Conservation (phyloP, 2,113 vertebrate genomes). For the Ammodytes marinus region DNA sequence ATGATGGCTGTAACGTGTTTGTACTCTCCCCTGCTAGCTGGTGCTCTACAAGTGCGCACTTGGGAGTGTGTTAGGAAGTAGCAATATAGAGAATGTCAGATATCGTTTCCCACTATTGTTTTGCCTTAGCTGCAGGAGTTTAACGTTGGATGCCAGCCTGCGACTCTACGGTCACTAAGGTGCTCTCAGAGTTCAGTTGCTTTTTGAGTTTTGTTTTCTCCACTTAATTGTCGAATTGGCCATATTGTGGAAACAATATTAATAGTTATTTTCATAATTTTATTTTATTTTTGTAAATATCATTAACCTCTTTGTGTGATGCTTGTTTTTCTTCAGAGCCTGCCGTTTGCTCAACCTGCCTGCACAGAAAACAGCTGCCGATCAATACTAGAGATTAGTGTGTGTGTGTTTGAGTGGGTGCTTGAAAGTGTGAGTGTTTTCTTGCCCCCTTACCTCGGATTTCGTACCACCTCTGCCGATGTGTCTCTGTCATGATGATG, state of each 20-base stretch:
- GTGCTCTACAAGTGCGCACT: slow-evolving; percentile 34
- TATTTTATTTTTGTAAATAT: slow-evolving; percentile 23
- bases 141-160: not conserved
- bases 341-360: not conserved
- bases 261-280: not conserved
- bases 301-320: slow-evolving; percentile 30
- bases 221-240: not conserved
- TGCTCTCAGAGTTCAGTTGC: not conserved
- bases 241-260: not conserved
- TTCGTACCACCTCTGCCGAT: slow-evolving; percentile 90
- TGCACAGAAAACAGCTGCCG: not conserved
- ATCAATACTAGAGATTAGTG: slow-evolving; percentile 11
- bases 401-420: slow-evolving; percentile 5
- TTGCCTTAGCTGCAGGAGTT: slow-evolving; percentile 1
- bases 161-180: slow-evolving; percentile 27
- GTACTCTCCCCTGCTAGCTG: not conserved
- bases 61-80: slow-evolving; percentile 23
- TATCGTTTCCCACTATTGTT: slow-evolving; percentile 18
- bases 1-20: slow-evolving; percentile 32
- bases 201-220: slow-evolving; percentile 8
- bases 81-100: slow-evolving; percentile 36
- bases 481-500: slow-evolving; percentile 90
- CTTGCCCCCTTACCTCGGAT: slow-evolving; percentile 89
- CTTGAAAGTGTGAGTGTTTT: not conserved
- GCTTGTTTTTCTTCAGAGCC: slow-evolving; percentile 30